Evolutionary conservation across 2,888 invertebrate species (phyloP).

Genomic region (Drosophila phalerata): DNA sequence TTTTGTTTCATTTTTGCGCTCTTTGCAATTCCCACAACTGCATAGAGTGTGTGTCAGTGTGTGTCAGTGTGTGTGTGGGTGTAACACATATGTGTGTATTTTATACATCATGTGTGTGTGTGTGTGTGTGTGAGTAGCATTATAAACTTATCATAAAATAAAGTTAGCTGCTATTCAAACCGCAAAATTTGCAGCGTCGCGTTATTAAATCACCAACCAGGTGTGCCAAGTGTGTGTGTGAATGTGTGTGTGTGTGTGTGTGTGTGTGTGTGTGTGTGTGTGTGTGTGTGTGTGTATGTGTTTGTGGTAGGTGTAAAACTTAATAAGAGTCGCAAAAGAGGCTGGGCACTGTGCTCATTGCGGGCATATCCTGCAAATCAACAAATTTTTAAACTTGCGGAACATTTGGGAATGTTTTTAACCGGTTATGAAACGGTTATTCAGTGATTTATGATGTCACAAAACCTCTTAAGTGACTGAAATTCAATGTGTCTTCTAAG

Average conservation of each 20-base stretch:
- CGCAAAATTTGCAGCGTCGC: constrained; percentile 66
- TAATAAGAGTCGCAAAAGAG: constrained; percentile 42
- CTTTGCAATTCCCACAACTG: constrained; percentile 39
- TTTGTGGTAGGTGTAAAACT: constrained; percentile 34
- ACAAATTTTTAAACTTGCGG: not conserved
- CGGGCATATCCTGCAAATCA: constrained; percentile 20
- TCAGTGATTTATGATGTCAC: not conserved
- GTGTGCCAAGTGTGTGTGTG: constrained; percentile 11
- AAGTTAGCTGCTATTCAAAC: constrained; percentile 71
- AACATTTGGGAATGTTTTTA: too few species aligned
- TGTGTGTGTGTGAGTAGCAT: constrained; percentile 37
- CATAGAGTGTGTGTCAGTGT: constrained; percentile 2
- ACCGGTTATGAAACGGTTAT: not conserved
- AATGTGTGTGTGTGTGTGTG: constrained; percentile 26
- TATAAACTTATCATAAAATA: constrained; percentile 76
- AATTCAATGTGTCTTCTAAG: too few species aligned
- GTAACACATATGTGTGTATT: constrained; percentile 6
- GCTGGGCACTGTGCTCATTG: not conserved
- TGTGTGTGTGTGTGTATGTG: constrained; percentile 34
- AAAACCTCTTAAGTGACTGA: not conserved
- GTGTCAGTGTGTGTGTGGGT: constrained; percentile 19
- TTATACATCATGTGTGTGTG: constrained; percentile 6
- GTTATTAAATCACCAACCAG: constrained; percentile 67
- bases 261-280: constrained; percentile 30
- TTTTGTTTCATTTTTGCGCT: constrained; percentile 35